Conservation (phyloP, 2,113 vertebrate genomes). For the Hippocampus guttulatus region DNA sequence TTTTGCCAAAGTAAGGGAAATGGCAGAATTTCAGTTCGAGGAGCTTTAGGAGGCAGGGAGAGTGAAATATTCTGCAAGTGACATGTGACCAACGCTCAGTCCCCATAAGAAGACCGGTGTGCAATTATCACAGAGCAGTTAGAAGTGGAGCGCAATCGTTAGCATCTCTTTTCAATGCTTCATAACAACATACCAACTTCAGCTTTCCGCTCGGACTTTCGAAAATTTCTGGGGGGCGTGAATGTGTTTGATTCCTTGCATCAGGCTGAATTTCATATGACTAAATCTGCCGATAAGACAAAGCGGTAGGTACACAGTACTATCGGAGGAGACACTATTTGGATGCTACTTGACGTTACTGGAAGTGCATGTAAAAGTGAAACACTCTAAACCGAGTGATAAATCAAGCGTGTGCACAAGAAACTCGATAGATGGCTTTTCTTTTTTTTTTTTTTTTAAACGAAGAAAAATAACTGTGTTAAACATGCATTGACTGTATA, state of each 20-base stretch:
- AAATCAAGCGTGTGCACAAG: constrained; percentile 47
- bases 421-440: constrained; percentile 55
- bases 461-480: constrained; percentile 51
- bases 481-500: constrained; percentile 56
- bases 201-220: constrained; percentile 24
- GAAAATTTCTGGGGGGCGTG: constrained; percentile 18
- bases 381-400: constrained; percentile 37
- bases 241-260: constrained; percentile 31
- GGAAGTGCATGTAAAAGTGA: constrained; percentile 40
- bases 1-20: background rate
- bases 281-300: constrained; percentile 45
- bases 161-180: constrained; percentile 16
- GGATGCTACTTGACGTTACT: constrained; percentile 40
- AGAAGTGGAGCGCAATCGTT: constrained; percentile 32
- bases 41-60: constrained; percentile 16
- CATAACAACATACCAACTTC: constrained; percentile 33
- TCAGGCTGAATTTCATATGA: constrained; percentile 35
- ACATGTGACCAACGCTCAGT: constrained; percentile 53
- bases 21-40: background rate
- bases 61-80: constrained; percentile 42
- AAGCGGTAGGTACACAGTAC: constrained; percentile 46
- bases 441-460: constrained; percentile 34
- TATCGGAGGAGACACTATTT: constrained; percentile 43
- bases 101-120: constrained; percentile 43
- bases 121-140: constrained; percentile 54